Evolutionary conservation across 2,113 vertebrate species (phyloP).

Genomic region (Calonectris borealis): DNA sequence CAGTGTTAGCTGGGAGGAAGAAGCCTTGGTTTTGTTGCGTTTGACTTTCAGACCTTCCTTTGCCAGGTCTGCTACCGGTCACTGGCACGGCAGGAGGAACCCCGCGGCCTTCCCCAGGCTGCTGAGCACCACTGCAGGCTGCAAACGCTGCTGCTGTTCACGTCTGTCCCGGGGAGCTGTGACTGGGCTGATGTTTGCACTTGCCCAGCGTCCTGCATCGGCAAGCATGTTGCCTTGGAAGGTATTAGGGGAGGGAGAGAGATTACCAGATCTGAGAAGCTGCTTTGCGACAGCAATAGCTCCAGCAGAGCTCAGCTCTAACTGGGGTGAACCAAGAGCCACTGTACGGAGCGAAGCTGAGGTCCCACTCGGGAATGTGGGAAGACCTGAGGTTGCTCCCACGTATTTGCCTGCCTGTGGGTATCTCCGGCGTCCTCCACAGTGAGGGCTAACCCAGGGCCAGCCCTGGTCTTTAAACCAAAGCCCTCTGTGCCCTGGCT

Average conservation of each 20-base stretch:
- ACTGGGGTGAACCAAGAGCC: no score
- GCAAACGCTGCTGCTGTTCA: neutral
- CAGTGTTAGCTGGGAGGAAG: neutral
- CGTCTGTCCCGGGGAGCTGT: neutral
- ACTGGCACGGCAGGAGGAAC: neutral
- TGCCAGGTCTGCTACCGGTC: neutral
- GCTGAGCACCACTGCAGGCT: neutral
- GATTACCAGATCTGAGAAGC: neutral
- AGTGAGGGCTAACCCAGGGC: neutral
- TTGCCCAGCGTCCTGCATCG: neutral
- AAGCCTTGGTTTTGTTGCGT: neutral
- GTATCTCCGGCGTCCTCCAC: neutral
- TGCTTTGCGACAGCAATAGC: neutral
- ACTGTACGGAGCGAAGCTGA: neutral
- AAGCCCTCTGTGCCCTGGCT: neutral
- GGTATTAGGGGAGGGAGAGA: neutral
- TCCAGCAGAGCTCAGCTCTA: neutral
- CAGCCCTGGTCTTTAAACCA: neutral
- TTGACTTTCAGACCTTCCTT: neutral
- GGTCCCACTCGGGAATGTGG: neutral
- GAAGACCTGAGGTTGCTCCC: neutral
- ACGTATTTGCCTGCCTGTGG: neutral
- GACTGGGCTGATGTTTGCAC: neutral
- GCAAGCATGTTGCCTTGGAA: neutral
- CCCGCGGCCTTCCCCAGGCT: neutral